A percentile compares a stretch with the other conserved stretches of the same genome.
Conservation (phyloP, 37 sponge, comb jelly and placozoan species). For the Oscarella lobularis region DNA sequence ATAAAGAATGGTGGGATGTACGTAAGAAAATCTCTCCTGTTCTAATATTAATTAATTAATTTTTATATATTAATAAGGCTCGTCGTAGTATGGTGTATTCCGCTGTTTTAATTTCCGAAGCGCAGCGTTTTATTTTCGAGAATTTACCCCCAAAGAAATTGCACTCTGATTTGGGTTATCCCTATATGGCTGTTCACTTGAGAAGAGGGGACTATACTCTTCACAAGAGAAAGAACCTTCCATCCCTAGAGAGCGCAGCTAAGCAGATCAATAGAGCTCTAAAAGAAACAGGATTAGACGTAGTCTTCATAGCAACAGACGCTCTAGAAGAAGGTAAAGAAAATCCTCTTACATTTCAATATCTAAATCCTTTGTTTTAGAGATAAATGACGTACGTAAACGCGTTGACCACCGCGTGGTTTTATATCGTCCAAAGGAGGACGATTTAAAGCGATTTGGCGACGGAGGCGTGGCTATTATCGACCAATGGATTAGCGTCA, state of each 20-base stretch:
- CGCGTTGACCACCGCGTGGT: no score
- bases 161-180: slow-evolving; percentile 33
- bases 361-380: no score
- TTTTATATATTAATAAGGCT: no score
- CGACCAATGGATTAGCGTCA: slow-evolving; percentile 92
- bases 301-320: slow-evolving; percentile 81
- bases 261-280: slow-evolving; percentile 47
- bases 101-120: slow-evolving; percentile 35
- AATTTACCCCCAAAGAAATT: neutral
- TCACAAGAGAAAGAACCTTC: slow-evolving; percentile 18
- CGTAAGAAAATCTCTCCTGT: no score
- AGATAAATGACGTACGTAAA: no score
- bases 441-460: slow-evolving; percentile 17
- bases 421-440: slow-evolving; percentile 36
- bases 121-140: slow-evolving; percentile 46
- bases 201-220: slow-evolving; percentile 27
- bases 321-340: slow-evolving; percentile 34
- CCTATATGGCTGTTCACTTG: slow-evolving; percentile 70
- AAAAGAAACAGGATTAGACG: slow-evolving; percentile 18
- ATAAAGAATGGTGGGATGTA: no score
- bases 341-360: no score
- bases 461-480: slow-evolving; percentile 87
- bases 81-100: slow-evolving; percentile 81
- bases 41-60: no score
- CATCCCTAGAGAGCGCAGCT: slow-evolving; percentile 62